Evolutionary conservation across 2,888 invertebrate genomes (phyloP).

Genomic region (Hyposoter dolosus): DNA sequence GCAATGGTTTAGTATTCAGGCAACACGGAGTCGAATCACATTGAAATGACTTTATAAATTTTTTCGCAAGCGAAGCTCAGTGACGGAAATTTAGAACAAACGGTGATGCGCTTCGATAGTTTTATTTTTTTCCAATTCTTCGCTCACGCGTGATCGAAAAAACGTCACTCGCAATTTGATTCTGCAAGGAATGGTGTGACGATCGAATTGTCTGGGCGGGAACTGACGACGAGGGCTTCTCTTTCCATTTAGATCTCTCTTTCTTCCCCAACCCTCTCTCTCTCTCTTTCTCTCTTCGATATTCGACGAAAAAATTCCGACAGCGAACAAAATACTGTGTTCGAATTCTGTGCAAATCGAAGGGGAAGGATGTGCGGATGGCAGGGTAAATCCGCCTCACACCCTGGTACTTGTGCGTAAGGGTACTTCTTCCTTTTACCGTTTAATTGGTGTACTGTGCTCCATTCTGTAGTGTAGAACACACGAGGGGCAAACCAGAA

Average conservation of each 20-base stretch:
- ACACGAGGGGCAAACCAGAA: constrained; percentile 26
- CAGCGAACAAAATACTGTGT: constrained; percentile 49
- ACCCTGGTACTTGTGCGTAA: constrained; percentile 59
- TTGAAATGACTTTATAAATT: constrained; percentile 9
- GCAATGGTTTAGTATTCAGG: background rate
- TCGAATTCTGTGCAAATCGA: constrained; percentile 50
- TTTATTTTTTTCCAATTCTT: constrained; percentile 20
- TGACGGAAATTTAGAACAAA: background rate
- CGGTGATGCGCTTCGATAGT: background rate
- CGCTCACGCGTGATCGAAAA: constrained; percentile 56
- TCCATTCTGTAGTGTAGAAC: constrained; percentile 26
- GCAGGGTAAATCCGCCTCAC: constrained; percentile 68
- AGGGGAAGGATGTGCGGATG: constrained; percentile 68
- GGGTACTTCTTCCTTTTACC: constrained; percentile 66
- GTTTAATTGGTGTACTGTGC: constrained; percentile 67
- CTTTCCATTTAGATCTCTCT: background rate
- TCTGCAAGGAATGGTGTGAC: constrained; percentile 68
- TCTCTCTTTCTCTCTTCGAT: constrained; percentile 40
- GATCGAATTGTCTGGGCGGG: constrained; percentile 67
- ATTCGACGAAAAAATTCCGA: constrained; percentile 62
- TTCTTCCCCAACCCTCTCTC: background rate
- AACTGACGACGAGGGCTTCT: constrained; percentile 48
- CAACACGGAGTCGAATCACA: background rate
- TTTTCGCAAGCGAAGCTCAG: background rate
- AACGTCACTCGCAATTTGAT: constrained; percentile 64